Evolutionary conservation across 2,888 invertebrate species (phyloP), one percentile per base, ranked within the genome.

Genomic region (Lucinisca nassula): DNA sequence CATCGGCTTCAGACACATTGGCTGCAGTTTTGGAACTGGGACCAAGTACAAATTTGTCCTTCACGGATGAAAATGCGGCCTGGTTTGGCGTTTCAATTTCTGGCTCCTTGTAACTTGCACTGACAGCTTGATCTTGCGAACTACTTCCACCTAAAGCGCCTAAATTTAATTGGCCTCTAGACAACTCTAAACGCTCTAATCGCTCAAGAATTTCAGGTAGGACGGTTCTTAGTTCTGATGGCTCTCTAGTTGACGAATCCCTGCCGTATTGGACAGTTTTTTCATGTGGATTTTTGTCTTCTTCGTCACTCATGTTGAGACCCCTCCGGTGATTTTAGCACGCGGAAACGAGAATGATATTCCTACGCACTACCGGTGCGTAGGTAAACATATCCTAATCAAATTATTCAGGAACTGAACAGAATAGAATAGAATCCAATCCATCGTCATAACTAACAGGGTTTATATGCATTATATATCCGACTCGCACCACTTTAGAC

Each of bases 281-380:
- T 35, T 35, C 32, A n/a, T 1, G 35, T 61, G 8, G 12, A 61
- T 61, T 67, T 67, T 67, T 35, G 67, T 67, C 35, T 67, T 67
- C 67, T 32, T 67, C 35, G 32, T 35, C 67, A 24, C 67, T 67
- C 67, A 67, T 67, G 10, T 61, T 17, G 24, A 30, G 30, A 24
- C 61, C 61, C 61, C 61, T 67, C 67, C 35, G 67, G 67, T 67
- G 67, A 67, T 67, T 67, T 67, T 67, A n/a, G 67, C 67, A 67
- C 61, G 30, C 61, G 55, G 55, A 55, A 55, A 14, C 55, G 55
- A 55, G n/a, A n/a, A n/a, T n/a, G 61, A 61, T 61, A 61, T 61
- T 61, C 61, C 61, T 61, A 24, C 30, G 61, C 61, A 61, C 61
- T 61, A 61, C 61, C 61, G 61, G 61, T 61, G 27, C 27, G 27